Evolutionary conservation across 2,888 invertebrate genomes (phyloP), one percentile per base, ranked within the genome.

Genomic region (Timema podura): DNA sequence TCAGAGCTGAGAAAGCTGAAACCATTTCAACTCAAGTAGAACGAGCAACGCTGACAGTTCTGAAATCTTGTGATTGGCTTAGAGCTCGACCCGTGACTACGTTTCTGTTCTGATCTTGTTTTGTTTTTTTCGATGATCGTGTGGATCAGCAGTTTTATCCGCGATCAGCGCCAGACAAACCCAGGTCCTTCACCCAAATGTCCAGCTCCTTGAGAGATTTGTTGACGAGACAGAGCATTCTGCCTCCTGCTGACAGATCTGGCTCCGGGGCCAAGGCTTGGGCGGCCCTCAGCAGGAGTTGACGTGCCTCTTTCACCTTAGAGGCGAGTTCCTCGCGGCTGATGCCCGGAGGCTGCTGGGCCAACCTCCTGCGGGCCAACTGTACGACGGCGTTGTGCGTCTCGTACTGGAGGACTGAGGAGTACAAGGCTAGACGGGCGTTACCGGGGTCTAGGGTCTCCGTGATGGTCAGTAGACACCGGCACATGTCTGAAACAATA

Each of bases 341-440:
- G 16, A 69, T 51, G 54, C n/a, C 8, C 11, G 57, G 51, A 5
- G 64, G 64, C 8, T 70, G 48, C 75, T n/a, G 72, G 30, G 16
- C 54, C 15, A 54, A 46, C 67, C 73, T 75, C 75, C 76, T 76
- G 5, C 76, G 75, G n/a, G 74, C 76, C 66, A 76, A 67, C 13
- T 77, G 77, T n/a, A 79, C 71, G 68, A 79, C 74, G 5, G 78
- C 77, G 0, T 77, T 74, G 68, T 80, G 78, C 71, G 92, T 82
- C 80, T 94, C 93, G 73, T 90, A 89, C 30, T 91, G 84, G 66
- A 93, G 84, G 2, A 93, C 91, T n/a, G 90, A 89, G 0, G 88
- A 86, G 77, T 94, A 94, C 44, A 95, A 83, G 73, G 89, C 87
- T 8, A 94, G 81, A 75, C 79, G 75, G 6, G 78, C 76, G 48